Base-by-base conservation (phyloP, 2,888 invertebrate species). In the Crematogaster levior region DNA sequence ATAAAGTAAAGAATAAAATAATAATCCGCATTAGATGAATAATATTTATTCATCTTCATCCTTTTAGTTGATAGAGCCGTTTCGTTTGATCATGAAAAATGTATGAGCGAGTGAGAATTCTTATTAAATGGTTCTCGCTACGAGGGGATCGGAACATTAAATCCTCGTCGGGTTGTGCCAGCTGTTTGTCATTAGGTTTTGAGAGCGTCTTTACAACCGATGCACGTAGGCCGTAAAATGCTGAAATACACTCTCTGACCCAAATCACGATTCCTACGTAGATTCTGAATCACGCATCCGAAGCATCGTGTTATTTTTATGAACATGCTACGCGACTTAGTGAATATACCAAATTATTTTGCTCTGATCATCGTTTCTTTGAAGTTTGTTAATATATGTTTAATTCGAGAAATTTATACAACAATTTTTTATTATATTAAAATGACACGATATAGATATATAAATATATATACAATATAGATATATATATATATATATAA, bases 151-250 rank as follows among this genome's bases (percentile, higher is more conserved):
- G 65, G 37, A 15, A 6, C 37, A 75, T 75, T 75, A 75, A 75
- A 75, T 75, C 65, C 65, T 75, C 51, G n/a, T 15, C 40, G 53
- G 66, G 66, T 53, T 65, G 75, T 75, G 40, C 30, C 75, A 75
- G 75, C 66, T 75, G 75, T 75, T 75, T 65, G 75, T 75, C 75
- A 75, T 75, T 75, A 75, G 75, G 66, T 75, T 75, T 75, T 75
- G 75, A 66, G 40, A 40, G 65, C 66, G 10, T 65, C 66, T 75
- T 75, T 75, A 75, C 66, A 75, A 75, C 66, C 75, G 66, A 75
- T 66, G 75, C 66, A 75, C 75, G 75, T 75, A 75, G 75, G 75
- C 75, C 65, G 75, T 75, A 75, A n/a, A 75, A 75, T 65, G 75
- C 66, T 40, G 75, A 65, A 75, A 75, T 75, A 66, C 75, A 75